These are phyloP conservation scores for Spilosoma lubricipeda DNA, from an alignment of 2,888 invertebrate genomes.

Conservation along the genomic window DNA sequence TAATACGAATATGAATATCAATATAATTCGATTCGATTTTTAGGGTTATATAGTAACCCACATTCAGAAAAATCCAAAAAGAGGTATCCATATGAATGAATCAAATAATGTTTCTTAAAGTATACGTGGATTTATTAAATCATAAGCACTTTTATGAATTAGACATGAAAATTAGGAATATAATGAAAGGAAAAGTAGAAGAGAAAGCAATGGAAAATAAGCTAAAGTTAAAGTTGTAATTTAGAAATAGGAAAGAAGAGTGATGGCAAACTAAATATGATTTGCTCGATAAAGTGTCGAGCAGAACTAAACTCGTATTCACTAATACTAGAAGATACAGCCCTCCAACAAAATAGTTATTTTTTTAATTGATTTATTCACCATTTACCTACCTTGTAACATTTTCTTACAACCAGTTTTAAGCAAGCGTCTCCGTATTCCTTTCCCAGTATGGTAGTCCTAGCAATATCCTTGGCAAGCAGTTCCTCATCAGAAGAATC, in stretches of 20 bases:
- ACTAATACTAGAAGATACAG: neutral
- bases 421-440: slow-evolving; percentile 71
- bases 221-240: too few relatives aligned
- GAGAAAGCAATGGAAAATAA: too few relatives aligned
- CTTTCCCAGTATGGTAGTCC: slow-evolving; percentile 56
- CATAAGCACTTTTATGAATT: neutral
- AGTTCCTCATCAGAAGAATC: slow-evolving; percentile 25
- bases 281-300: neutral
- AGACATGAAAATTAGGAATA: too few relatives aligned
- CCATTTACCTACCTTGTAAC: slow-evolving; percentile 58
- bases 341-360: neutral
- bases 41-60: too few relatives aligned
- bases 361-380: neutral
- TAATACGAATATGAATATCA: too few relatives aligned
- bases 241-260: too few relatives aligned
- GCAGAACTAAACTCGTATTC: too few relatives aligned
- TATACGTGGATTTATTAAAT: neutral
- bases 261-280: neutral
- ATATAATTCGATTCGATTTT: too few relatives aligned
- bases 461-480: slow-evolving; percentile 48
- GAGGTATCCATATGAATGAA: neutral
- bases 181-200: too few relatives aligned
- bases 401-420: slow-evolving; percentile 68
- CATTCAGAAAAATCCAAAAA: neutral
- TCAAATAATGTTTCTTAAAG: neutral